Conservation (phyloP, 2,797 vertebrate genomes). For the Pampus argenteus region DNA sequence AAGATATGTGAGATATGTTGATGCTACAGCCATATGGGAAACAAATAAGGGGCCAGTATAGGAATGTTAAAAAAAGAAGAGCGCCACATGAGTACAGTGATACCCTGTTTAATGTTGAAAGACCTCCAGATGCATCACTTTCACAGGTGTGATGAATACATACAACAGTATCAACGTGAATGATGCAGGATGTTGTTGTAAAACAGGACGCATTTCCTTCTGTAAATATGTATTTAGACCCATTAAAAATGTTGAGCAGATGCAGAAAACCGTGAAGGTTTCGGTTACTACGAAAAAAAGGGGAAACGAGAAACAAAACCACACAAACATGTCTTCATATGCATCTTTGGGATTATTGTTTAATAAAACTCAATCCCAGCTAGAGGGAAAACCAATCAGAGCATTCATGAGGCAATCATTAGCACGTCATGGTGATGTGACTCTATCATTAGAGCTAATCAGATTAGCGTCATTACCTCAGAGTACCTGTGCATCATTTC, state of each 20-base stretch:
- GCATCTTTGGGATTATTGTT: conserved; percentile 52
- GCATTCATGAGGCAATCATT: conserved; percentile 56
- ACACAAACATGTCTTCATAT: conserved; percentile 25
- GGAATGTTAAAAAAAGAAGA: conserved; percentile 4
- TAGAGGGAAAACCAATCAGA: conserved; percentile 52
- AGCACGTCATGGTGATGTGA: conserved; percentile 32
- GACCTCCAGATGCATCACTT: conserved; percentile 38
- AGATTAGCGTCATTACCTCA: conserved; percentile 69
- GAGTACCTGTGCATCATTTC: conserved; percentile 59
- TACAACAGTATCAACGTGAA: conserved; percentile 31
- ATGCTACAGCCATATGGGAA: not conserved
- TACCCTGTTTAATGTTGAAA: conserved; percentile 29
- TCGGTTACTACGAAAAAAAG: conserved; percentile 33
- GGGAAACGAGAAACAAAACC: conserved; percentile 33
- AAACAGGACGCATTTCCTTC: conserved; percentile 14
- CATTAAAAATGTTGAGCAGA: conserved; percentile 45
- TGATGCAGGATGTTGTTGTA: conserved; percentile 38
- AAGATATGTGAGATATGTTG: not conserved
- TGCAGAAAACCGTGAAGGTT: conserved; percentile 55
- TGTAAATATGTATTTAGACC: conserved; percentile 10
- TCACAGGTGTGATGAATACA: conserved; percentile 46
- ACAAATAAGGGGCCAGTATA: conserved; percentile 1
- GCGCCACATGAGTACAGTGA: not conserved
- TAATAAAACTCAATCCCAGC: conserved; percentile 52
- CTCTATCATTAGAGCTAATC: conserved; percentile 59